These are phyloP conservation scores for Chironex yamaguchii DNA, from an alignment of 30 jellyfish, hydroid and myxozoan genomes.

Conservation along the genomic window DNA sequence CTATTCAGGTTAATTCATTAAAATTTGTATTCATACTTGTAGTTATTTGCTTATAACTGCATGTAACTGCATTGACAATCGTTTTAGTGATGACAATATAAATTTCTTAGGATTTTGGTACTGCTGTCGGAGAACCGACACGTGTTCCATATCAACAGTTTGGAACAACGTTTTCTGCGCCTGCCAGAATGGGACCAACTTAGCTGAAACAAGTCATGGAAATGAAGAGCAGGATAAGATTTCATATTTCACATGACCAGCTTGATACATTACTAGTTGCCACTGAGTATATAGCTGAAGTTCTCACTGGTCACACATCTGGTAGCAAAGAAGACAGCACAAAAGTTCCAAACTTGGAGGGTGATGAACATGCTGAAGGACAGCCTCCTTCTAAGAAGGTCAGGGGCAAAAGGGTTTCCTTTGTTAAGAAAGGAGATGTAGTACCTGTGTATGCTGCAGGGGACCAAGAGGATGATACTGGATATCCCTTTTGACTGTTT, in stretches of 20 bases:
- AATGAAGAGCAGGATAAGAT: neutral
- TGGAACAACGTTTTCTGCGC: too few species aligned
- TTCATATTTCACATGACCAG: neutral
- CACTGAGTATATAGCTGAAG: neutral
- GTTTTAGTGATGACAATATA: neutral
- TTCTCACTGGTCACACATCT: neutral
- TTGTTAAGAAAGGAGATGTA: constrained; percentile 50
- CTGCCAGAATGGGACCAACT: constrained; percentile 36
- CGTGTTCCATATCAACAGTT: constrained; percentile 15
- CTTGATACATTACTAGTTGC: constrained; percentile 1
- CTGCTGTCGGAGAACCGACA: constrained; percentile 12
- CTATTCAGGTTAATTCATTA: too few species aligned
- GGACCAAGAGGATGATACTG: constrained; percentile 12
- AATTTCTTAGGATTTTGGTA: neutral
- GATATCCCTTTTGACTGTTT: constrained; percentile 42
- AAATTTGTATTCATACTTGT: too few species aligned
- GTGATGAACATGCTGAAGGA: neutral
- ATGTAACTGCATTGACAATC: neutral
- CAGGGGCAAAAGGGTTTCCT: constrained; percentile 35
- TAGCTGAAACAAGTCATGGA: constrained; percentile 35
- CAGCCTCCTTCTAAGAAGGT: neutral
- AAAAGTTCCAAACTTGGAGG: too few species aligned
- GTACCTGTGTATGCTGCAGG: constrained; percentile 41
- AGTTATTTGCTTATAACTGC: neutral
- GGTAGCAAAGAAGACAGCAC: constrained; percentile 5